Evolutionary conservation across 92 coral and sea anemone genomes (phyloP).

Genomic region (Scolanthus callimorphus): DNA sequence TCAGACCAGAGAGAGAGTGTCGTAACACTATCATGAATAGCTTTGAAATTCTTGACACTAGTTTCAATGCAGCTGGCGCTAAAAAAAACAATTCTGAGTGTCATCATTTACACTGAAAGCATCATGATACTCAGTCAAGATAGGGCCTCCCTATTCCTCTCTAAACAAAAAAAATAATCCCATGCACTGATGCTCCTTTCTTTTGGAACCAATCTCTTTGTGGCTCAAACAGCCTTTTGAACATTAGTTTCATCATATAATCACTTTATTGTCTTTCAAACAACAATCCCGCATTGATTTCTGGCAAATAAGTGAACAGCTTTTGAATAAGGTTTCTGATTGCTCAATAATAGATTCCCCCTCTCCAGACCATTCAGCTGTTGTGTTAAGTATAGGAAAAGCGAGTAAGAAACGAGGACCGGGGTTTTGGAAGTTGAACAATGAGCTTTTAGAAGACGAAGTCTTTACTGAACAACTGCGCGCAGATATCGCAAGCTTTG

Average conservation of each 20-base stretch:
- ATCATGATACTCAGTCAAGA: slow-evolving; percentile 33
- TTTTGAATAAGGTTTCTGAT: not conserved
- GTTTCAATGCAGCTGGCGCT: slow-evolving; percentile 37
- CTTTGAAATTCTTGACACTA: slow-evolving; percentile 10
- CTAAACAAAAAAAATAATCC: slow-evolving; percentile 42
- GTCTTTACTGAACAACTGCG: not conserved
- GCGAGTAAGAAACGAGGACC: slow-evolving; percentile 2
- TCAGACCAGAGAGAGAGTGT: slow-evolving; percentile 62
- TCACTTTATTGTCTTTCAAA: no score
- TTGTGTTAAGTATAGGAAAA: not conserved
- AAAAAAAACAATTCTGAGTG: slow-evolving; percentile 53
- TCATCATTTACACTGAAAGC: slow-evolving; percentile 32
- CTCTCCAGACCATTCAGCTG: slow-evolving; percentile 1
- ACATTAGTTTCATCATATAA: slow-evolving; percentile 61
- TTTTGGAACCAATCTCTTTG: no score
- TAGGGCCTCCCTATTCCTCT: slow-evolving; percentile 10
- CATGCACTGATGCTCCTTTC: slow-evolving; percentile 54
- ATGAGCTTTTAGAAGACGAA: not conserved
- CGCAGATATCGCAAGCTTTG: not conserved
- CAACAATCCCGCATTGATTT: no score
- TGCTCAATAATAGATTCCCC: not conserved
- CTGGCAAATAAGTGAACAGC: not conserved
- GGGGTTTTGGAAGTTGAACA: slow-evolving; percentile 5
- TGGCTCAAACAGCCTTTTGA: slow-evolving; percentile 37
- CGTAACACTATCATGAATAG: no score